Percentiles rank a stretch among this genome's conserved stretches.
These are phyloP conservation scores for Epizoanthus fatuus DNA, from an alignment of 92 coral and sea anemone species.

Conservation along the genomic window DNA sequence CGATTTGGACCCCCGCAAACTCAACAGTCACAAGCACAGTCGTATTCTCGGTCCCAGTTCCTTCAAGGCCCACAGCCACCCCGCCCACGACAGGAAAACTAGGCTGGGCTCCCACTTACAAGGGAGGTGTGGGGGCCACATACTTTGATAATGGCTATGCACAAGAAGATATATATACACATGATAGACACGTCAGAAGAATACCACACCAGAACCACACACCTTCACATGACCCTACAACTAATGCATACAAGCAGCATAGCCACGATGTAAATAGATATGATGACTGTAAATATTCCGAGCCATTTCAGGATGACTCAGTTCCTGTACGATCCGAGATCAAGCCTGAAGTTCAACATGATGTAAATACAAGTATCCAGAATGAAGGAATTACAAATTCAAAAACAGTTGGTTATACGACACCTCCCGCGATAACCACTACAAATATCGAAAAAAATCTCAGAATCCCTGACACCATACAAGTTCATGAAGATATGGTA, in stretches of 20 bases:
- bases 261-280: neutral
- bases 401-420: neutral
- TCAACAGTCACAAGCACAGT: too few relatives aligned
- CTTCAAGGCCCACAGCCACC: neutral
- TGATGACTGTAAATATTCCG: too few relatives aligned
- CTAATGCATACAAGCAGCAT: too few relatives aligned
- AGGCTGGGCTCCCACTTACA: conserved; percentile 16
- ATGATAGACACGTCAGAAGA: too few relatives aligned
- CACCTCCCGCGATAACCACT: neutral
- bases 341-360: neutral
- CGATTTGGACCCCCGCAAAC: neutral
- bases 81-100: conserved; percentile 11
- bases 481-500: neutral
- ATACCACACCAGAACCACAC: too few relatives aligned
- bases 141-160: neutral
- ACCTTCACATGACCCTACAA: too few relatives aligned
- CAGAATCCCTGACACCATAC: neutral
- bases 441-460: neutral
- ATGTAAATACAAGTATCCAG: neutral
- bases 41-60: neutral
- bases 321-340: neutral
- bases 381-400: neutral
- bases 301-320: too few relatives aligned
- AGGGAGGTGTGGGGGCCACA: conserved; percentile 8
- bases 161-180: too few relatives aligned